phyloP scores from a whole-genome alignment of 2,888 invertebrate genomes.

The Nemotelus nigrinus region DNA sequence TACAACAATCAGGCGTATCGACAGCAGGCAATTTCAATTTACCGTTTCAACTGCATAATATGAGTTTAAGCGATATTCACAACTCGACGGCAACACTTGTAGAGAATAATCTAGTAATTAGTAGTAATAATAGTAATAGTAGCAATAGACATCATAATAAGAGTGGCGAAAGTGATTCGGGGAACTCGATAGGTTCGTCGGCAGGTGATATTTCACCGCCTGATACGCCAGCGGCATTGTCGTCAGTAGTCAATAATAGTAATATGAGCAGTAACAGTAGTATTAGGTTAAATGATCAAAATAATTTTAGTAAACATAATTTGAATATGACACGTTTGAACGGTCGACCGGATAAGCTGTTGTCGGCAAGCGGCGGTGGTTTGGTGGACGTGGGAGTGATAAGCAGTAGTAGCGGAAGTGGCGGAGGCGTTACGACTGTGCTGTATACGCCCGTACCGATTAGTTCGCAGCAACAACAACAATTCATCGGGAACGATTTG shows the following conservation, averaged over 20 bases:
- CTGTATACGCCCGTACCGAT: conserved; percentile 51
- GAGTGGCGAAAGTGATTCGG: conserved; percentile 61
- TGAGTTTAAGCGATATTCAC: conserved; percentile 56
- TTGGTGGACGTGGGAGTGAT: conserved; percentile 54
- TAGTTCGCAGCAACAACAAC: conserved; percentile 54
- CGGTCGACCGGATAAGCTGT: conserved; percentile 58
- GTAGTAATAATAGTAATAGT: conserved; percentile 43
- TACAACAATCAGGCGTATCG: conserved; percentile 25
- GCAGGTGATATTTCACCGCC: conserved; percentile 62
- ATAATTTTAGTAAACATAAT: conserved; percentile 60
- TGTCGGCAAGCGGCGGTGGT: conserved; percentile 49
- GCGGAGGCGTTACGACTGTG: conserved; percentile 41
- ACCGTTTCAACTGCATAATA: conserved; percentile 58
- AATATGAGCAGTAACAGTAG: conserved; percentile 51
- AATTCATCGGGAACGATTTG: conserved; percentile 48
- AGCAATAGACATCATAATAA: conserved; percentile 51
- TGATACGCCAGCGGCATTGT: conserved; percentile 61
- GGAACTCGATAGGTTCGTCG: conserved; percentile 64
- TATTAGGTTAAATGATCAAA: conserved; percentile 53
- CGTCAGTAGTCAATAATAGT: conserved; percentile 49
- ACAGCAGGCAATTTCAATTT: conserved; percentile 54
- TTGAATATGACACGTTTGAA: conserved; percentile 60
- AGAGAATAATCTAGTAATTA: conserved; percentile 50
- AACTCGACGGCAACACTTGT: conserved; percentile 49
- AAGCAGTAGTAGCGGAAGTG: conserved; percentile 50